Evolutionary conservation across 2,888 invertebrate species (phyloP).

Genomic region (Gymnoscelis rufifasciata): DNA sequence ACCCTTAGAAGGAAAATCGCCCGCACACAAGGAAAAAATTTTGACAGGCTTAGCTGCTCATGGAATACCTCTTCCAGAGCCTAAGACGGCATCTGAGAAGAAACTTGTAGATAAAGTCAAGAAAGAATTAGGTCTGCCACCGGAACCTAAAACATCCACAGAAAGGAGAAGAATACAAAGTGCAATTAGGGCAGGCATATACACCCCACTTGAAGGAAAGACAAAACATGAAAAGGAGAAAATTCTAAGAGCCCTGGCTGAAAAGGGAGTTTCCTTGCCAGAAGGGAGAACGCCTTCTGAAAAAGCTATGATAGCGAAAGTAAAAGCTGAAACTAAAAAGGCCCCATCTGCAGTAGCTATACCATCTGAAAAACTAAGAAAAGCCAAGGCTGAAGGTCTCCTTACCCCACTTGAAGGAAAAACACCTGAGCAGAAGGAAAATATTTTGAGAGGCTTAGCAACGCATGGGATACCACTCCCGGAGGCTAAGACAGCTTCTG

Average conservation of each 20-base stretch:
- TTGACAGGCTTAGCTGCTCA: constrained; percentile 25
- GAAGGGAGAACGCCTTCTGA: constrained; percentile 31
- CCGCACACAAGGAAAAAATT: constrained; percentile 34
- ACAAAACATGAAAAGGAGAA: constrained; percentile 31
- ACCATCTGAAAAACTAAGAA: constrained; percentile 23
- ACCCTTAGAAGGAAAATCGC: constrained; percentile 32
- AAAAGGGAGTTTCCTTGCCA: constrained; percentile 32
- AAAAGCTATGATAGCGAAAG: constrained; percentile 32
- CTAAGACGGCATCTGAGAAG: constrained; percentile 31
- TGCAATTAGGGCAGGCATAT: constrained; percentile 29
- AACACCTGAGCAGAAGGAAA: background rate
- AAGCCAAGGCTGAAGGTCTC: constrained; percentile 11
- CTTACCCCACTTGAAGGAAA: background rate
- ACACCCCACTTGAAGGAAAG: constrained; percentile 30
- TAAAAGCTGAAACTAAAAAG: constrained; percentile 14
- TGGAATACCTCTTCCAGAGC: constrained; percentile 31
- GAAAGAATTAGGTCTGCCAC: constrained; percentile 33
- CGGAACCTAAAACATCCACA: constrained; percentile 34
- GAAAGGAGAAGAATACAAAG: constrained; percentile 27
- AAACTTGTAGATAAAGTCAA: constrained; percentile 22
- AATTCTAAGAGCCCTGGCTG: constrained; percentile 26
- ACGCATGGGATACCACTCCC: background rate
- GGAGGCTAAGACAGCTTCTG: background rate
- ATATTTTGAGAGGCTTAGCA: background rate
- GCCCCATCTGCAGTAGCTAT: constrained; percentile 22